Base-by-base conservation (phyloP, 1,140 invertebrate genomes). In the Bombus vancouverensis region DNA sequence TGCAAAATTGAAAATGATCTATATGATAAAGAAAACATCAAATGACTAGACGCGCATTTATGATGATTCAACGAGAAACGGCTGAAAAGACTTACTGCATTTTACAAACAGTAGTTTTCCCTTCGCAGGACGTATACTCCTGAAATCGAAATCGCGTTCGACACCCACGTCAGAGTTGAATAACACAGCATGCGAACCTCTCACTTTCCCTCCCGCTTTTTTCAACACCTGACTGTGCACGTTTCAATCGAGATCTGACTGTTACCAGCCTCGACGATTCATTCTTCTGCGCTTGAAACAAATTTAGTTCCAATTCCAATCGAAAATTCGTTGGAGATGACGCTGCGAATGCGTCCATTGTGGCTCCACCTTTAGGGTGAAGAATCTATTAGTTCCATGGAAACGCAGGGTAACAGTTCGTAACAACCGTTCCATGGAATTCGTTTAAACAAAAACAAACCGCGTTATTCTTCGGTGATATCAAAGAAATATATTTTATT, bases 201-300 rank as follows among this genome's bases (percentile, higher is more conserved):
- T 85, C 68, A 85, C 83, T 85, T 85, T 85, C 83, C 42, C 83
- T 85, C 76, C 83, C 32, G 83, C 59, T 85, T 85, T 85, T 85
- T 85, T 72, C 59, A 25, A 72, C 57, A 59, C 53, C n/a, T 53
- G n/a, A 84, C 39, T 37, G 39, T 32, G 5, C 76, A 47, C 76
- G 53, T 53, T 39, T 72, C 2, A 72, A 47, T 62, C 76, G 18
- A 71, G 83, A 85, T 72, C 76, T 32, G 47, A 25, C 44, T 57
- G 66, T 57, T 39, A 80, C 76, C 32, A 71, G 66, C 68, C 59
- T 44, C 3, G 42, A 68, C 70, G 34, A 72, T 65, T 42, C 82
- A 79, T 84, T 68, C 65, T 39, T 42, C 25, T 34, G 32, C 39
- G 37, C n/a, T 79, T 57, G 66, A 80, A 77, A 80, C 76, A 6